These are phyloP conservation scores for Brachystomella parvula DNA, from an alignment of 1,140 invertebrate species.

Conservation along the genomic window DNA sequence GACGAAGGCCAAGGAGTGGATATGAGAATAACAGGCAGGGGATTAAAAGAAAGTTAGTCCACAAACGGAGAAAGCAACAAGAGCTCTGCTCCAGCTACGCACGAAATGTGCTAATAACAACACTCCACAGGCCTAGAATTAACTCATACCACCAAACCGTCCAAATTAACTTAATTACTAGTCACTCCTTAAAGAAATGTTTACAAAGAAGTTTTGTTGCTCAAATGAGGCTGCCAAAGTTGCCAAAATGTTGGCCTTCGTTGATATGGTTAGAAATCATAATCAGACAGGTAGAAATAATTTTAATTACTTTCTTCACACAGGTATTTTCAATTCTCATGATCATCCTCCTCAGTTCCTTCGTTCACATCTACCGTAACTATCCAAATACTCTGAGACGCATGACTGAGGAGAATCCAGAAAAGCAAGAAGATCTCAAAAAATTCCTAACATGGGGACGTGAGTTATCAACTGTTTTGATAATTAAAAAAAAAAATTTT, in stretches of 20 bases:
- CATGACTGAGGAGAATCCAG: conserved; percentile 4
- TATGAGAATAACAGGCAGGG: no score
- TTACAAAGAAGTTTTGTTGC: conserved; percentile 13
- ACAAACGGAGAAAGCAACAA: no score
- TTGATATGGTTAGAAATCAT: conserved; percentile 4
- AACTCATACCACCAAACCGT: no score
- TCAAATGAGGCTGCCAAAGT: conserved; percentile 8
- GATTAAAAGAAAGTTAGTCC: no score
- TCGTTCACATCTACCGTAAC: not conserved
- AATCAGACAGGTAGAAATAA: not conserved
- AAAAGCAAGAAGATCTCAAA: not conserved
- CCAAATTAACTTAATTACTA: no score
- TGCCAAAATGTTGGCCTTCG: conserved; percentile 9
- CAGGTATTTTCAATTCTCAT: conserved; percentile 6
- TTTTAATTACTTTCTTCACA: no score
- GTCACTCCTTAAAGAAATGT: no score
- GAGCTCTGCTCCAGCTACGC: no score
- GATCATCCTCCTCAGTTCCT: not conserved
- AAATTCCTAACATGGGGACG: conserved; percentile 4
- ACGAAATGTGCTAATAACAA: no score
- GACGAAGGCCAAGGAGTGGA: no score
- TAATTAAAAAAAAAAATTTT: conserved; percentile 1
- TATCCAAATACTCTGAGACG: not conserved
- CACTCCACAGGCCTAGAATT: no score
- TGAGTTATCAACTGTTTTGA: not conserved